Evolutionary conservation across 1,140 invertebrate species (phyloP).

Genomic region (Oreohelix idahoensis): DNA sequence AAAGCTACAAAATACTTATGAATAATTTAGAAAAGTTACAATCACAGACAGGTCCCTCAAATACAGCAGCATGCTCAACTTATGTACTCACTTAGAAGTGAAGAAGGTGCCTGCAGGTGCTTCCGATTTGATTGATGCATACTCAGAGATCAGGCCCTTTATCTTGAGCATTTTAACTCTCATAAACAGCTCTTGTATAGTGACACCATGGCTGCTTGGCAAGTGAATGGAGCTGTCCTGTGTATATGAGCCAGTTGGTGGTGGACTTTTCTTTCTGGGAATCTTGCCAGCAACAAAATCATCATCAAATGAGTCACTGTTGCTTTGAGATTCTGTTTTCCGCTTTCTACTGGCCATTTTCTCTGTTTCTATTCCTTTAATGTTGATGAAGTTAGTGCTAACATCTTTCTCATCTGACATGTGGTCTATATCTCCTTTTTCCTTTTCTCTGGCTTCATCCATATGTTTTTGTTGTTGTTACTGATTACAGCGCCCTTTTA

Average conservation of each 20-base stretch:
- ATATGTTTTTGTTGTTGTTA: conserved; percentile 70
- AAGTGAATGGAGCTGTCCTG: conserved; percentile 67
- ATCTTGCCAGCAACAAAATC: conserved; percentile 45
- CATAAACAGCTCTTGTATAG: conserved; percentile 84
- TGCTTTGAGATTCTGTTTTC: conserved; percentile 53
- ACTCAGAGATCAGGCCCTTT: conserved; percentile 85
- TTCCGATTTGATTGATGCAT: conserved; percentile 85
- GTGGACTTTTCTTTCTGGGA: conserved; percentile 59
- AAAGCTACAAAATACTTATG: no score
- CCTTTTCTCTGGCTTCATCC: conserved; percentile 66
- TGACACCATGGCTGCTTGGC: conserved; percentile 75
- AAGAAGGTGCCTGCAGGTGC: conserved; percentile 84
- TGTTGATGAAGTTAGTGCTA: conserved; percentile 8
- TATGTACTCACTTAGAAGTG: conserved; percentile 69
- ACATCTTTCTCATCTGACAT: conserved; percentile 61
- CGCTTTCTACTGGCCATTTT: conserved; percentile 46
- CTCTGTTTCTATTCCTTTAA: conserved; percentile 20
- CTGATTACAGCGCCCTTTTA: conserved; percentile 71
- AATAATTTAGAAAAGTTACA: no score
- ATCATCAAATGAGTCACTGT: conserved; percentile 28
- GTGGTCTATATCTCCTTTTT: conserved; percentile 52
- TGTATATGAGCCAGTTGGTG: conserved; percentile 54
- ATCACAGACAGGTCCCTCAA: no score
- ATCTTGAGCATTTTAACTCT: conserved; percentile 83
- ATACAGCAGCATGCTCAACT: no score